phyloP scores from a whole-genome alignment of 2,113 vertebrate species.

The Pristiophorus japonicus region DNA sequence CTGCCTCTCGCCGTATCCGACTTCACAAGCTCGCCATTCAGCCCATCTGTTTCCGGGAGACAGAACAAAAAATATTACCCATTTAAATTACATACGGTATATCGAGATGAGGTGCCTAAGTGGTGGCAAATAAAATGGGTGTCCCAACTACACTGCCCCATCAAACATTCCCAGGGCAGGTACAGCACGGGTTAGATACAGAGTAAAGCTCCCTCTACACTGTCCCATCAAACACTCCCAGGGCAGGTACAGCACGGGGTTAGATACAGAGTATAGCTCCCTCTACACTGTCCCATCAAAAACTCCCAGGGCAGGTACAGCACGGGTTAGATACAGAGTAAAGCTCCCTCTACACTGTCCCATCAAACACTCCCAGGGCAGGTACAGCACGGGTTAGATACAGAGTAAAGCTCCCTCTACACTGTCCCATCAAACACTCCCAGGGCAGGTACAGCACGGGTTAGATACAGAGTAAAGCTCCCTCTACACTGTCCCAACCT shows the following conservation, averaged over 20 bases:
- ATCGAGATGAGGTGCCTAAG: background rate
- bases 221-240: no score
- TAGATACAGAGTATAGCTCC: no score
- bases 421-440: background rate
- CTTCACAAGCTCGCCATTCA: slow-evolving; percentile 49
- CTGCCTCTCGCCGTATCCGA: slow-evolving; percentile 54
- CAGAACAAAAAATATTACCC: background rate
- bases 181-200: background rate
- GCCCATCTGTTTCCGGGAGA: slow-evolving; percentile 47
- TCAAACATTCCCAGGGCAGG: background rate
- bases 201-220: background rate
- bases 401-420: background rate
- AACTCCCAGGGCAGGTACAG: background rate
- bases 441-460: background rate
- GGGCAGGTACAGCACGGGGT: no score
- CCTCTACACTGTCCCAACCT: background rate
- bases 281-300: no score
- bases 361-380: background rate
- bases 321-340: background rate
- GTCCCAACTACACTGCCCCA: no score
- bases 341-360: background rate
- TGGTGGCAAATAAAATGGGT: background rate
- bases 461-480: background rate
- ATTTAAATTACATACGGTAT: background rate
- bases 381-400: background rate